Base-by-base conservation (phyloP, 2,888 invertebrate species). In the Ectobius pallidus region DNA sequence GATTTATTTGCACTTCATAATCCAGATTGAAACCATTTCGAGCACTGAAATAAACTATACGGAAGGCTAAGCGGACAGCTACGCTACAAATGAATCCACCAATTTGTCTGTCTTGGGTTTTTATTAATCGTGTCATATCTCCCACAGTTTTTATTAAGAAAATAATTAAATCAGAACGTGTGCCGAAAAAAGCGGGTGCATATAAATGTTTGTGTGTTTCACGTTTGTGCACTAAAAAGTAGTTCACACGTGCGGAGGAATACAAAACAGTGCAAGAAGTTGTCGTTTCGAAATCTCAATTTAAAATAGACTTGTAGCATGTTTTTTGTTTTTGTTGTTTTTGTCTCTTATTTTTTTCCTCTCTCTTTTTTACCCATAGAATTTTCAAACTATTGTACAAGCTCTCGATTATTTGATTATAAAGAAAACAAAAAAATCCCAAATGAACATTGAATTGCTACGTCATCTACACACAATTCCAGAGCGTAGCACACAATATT, bases 261-360 rank as follows among this genome's bases (percentile, higher is more conserved):
- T 16, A 27, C 4, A 25, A 58, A 58, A 46, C 14, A 58, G 32
- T 52, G 52, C 1, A 25, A 25, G 30, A 25, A 65, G n/a, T 65
- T 46, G 2, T 65, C 27, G 65, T 65, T 14, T 46, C n/a, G 46
- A 65, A 65, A 46, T 65, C 65, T 65, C 65, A 65, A 44, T 44
- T 65, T n/a, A n/a, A 22, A 61, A 44, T 65, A 65, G 65, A 65
- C 44, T 18, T 65, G 46, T 65, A 65, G 46, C 27, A 58, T 52
- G 18, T 58, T 25, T 46, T 65, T 65, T 65, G 32, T 18, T 44
- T 46, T 25, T 46, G 44, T 27, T 65, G 55, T 55, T 55, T 55
- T 22, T 55, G 6, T 34, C 3, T 44, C 30, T 44, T 65, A 46
- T 63, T 32, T 61, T 30, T 30, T 61, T 32, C 20, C 9, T 11